phyloP scores from a whole-genome alignment of 2,797 vertebrate genomes.

The Crenuchus spilurus region DNA sequence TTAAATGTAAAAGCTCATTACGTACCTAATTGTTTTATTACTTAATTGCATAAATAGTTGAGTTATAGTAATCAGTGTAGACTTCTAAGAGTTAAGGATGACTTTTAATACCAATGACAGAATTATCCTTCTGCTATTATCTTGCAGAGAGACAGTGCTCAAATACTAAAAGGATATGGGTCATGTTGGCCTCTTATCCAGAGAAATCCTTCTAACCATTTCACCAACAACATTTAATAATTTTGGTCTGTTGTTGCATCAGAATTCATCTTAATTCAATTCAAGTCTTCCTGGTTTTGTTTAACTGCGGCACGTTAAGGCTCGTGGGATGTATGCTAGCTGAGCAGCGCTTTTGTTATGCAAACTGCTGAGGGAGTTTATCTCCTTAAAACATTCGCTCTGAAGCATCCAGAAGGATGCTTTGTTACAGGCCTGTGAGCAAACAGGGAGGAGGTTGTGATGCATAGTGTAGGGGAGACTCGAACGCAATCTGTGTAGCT shows the following conservation, averaged over 20 bases:
- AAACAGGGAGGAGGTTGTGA: slow-evolving; percentile 9
- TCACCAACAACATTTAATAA: background rate
- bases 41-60: background rate
- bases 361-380: slow-evolving; percentile 21
- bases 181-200: background rate
- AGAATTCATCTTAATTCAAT: background rate
- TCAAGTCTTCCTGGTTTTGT: background rate
- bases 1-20: no score
- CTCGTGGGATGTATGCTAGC: background rate
- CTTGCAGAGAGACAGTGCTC: no score
- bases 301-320: background rate
- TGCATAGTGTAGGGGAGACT: background rate
- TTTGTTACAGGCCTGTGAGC: background rate
- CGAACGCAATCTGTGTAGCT: background rate
- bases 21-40: background rate
- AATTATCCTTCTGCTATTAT: no score
- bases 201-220: background rate
- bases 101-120: no score
- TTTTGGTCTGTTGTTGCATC: background rate
- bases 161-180: background rate
- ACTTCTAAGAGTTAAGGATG: background rate
- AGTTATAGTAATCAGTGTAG: background rate
- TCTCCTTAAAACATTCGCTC: slow-evolving; percentile 30
- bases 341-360: slow-evolving; percentile 8
- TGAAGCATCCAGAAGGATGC: background rate